These are phyloP conservation scores for Tauraco erythrolophus DNA, from an alignment of 2,113 vertebrate species.

Conservation along the genomic window DNA sequence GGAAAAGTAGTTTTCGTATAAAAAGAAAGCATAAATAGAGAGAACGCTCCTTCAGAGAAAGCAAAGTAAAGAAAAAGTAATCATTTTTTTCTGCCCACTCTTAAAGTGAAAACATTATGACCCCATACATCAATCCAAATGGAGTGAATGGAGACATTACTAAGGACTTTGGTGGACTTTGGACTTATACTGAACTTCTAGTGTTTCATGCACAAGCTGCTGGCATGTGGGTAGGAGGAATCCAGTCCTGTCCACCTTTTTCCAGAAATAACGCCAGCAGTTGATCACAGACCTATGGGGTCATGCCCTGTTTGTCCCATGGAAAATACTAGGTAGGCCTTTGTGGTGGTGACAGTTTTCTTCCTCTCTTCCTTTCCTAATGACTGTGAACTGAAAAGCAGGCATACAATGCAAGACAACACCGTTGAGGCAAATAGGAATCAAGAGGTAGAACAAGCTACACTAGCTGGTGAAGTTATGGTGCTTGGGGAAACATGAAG, in stretches of 20 bases:
- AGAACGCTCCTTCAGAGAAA: neutral
- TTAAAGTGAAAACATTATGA: neutral
- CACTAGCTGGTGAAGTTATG: neutral
- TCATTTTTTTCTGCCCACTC: neutral
- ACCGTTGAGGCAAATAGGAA: neutral
- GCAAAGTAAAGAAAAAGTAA: neutral
- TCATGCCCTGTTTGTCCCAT: neutral
- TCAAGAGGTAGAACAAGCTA: neutral
- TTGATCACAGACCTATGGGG: neutral
- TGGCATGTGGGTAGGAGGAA: neutral
- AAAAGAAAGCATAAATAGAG: neutral
- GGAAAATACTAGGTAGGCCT: neutral
- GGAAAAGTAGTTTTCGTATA: neutral
- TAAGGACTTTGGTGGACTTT: neutral
- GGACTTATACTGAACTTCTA: neutral
- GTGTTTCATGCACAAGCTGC: neutral
- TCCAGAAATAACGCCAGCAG: neutral
- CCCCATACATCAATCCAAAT: neutral
- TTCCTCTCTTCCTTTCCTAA: neutral
- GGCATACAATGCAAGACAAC: neutral
- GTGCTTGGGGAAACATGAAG: neutral
- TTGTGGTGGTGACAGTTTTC: neutral
- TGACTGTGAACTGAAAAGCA: neutral
- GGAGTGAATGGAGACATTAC: neutral
- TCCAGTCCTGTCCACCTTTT: neutral